Evolutionary conservation across 2,888 invertebrate species (phyloP).

Genomic region (Diarsia dahlii): DNA sequence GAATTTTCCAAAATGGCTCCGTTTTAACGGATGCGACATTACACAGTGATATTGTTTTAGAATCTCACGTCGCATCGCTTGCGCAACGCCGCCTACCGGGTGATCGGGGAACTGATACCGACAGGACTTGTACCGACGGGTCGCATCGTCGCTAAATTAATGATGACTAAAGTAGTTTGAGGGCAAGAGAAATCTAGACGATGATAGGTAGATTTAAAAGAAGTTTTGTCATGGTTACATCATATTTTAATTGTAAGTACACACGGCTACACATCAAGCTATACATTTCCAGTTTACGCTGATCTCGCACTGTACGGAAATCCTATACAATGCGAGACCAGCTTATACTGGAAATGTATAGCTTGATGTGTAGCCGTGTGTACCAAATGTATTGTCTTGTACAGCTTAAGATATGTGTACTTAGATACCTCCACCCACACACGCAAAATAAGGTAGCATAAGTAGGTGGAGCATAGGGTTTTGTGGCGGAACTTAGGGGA

Average conservation of each 20-base stretch:
- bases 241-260: conserved; percentile 14
- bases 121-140: conserved; percentile 6
- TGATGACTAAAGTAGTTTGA: conserved; percentile 36
- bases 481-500: no score
- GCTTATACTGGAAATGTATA: no score
- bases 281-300: no score
- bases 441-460: no score
- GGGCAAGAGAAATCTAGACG: conserved; percentile 54
- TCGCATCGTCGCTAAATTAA: conserved; percentile 36
- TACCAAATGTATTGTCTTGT: not conserved
- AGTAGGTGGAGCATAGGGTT: not conserved
- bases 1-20: conserved; percentile 54
- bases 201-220: conserved; percentile 10
- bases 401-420: not conserved
- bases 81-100: conserved; percentile 62
- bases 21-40: conserved; percentile 50
- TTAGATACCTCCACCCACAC: no score
- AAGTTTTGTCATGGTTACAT: conserved; percentile 24
- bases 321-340: no score
- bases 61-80: conserved; percentile 65
- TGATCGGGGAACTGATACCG: conserved; percentile 59
- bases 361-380: no score
- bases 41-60: conserved; percentile 51
- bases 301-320: no score
- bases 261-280: no score